Evolutionary conservation across 2,888 invertebrate genomes (phyloP).

Genomic region (Clunio marinus): DNA sequence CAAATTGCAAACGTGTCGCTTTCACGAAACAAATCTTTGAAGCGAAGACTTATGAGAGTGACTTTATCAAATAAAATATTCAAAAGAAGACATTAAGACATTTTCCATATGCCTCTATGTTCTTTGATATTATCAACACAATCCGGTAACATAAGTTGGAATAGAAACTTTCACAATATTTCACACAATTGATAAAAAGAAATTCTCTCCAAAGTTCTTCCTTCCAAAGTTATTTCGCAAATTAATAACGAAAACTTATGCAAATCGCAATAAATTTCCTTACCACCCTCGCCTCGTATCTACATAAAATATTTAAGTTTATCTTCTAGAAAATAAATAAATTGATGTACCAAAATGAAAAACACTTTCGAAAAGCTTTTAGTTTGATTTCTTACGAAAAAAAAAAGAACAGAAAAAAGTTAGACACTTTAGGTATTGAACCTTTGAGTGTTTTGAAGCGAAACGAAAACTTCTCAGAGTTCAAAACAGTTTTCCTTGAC

Average conservation of each 20-base stretch:
- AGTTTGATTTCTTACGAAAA: not conserved
- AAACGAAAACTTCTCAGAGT: too few species aligned
- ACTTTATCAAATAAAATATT: not conserved
- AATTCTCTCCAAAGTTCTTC: constrained; percentile 4
- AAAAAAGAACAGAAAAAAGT: not conserved
- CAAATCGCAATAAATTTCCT: constrained; percentile 5
- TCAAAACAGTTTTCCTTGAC: too few species aligned
- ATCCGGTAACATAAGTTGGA: not conserved
- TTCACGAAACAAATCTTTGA: too few species aligned
- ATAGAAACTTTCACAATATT: not conserved
- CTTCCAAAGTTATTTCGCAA: constrained; percentile 12
- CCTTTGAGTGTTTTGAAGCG: too few species aligned
- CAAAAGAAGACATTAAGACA: too few species aligned
- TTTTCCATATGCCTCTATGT: too few species aligned
- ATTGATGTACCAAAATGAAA: constrained; percentile 8
- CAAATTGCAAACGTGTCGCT: constrained; percentile 31
- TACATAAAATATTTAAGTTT: constrained; percentile 21
- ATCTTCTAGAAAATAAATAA: constrained; percentile 13
- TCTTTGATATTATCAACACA: too few species aligned
- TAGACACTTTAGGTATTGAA: too few species aligned
- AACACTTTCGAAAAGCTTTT: constrained; percentile 7
- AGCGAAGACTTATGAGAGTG: too few species aligned
- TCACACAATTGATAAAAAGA: constrained; percentile 9
- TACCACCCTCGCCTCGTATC: too few species aligned
- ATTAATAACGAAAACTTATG: constrained; percentile 17